Evolutionary conservation across 2,113 vertebrate genomes (phyloP).

Genomic region (Melanotaenia duboulayi): DNA sequence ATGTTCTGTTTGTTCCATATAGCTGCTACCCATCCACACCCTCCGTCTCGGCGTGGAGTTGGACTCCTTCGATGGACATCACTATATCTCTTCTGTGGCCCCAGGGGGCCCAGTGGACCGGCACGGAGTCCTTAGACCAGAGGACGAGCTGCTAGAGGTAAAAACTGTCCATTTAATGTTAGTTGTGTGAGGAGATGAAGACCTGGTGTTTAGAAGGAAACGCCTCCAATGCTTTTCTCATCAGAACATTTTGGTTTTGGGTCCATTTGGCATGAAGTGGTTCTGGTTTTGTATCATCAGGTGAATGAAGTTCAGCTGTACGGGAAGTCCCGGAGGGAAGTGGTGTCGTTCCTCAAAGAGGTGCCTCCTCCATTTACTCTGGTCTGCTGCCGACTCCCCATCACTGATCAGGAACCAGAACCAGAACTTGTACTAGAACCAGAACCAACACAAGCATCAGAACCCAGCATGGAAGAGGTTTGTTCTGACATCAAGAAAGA

Average conservation of each 20-base stretch:
- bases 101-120: constrained; percentile 88
- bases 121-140: constrained; percentile 86
- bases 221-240: no score
- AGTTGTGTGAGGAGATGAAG: no score
- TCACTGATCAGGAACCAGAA: constrained; percentile 67
- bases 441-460: not conserved
- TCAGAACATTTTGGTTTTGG: not conserved
- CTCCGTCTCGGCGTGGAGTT: constrained; percentile 94
- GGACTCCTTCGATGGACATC: constrained; percentile 95
- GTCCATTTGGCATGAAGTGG: not conserved
- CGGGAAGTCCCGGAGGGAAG: constrained; percentile 91
- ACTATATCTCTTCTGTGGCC: constrained; percentile 93
- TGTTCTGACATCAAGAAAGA: not conserved
- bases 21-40: constrained; percentile 94
- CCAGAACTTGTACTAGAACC: constrained; percentile 21
- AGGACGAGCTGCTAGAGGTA: constrained; percentile 98
- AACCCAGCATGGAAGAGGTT: constrained; percentile 67
- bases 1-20: not conserved
- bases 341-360: constrained; percentile 91
- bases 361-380: constrained; percentile 93
- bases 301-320: constrained; percentile 91
- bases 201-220: no score
- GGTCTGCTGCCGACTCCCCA: constrained; percentile 90
- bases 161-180: constrained; percentile 5
- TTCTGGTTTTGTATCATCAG: constrained; percentile 70